Evolutionary conservation across 1,140 invertebrate genomes (phyloP), one percentile per base, ranked within the genome.

Genomic region (Heliconius melpomene): DNA sequence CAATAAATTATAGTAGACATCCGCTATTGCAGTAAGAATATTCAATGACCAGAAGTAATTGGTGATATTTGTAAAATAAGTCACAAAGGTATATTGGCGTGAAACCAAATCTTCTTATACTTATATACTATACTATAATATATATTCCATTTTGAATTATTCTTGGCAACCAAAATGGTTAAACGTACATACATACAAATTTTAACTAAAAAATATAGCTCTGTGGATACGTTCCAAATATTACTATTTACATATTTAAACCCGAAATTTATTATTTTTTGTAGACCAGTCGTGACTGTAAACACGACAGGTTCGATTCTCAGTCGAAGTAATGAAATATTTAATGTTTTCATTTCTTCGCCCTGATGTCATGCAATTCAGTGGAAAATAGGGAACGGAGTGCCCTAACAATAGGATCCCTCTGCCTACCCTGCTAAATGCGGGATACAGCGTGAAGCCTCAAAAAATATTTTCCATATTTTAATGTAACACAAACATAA

Each of bases 141-240:
- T 66, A 29, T 66, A 29, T 26, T n/a, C 26, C 60, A 66, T 66
- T 66, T 72, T 66, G 60, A 80, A 81, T 81, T 78, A 85, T 57
- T 80, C 78, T 83, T 80, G 79, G 79, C 79, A 80, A 78, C n/a
- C 70, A 75, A 52, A 54, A 80, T 80, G 72, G 72, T 77, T 81
- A 81, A 77, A 79, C 57, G 75, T 72, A 79, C 79, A n/a, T 75
- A 80, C 46, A 60, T 66, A 29, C 11, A 66, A 18, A 23, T 29
- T 29, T 23, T 9, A 60, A 3, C n/a, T 16, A 46, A 46, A 66
- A 66, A 66, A 66, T 16, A 1, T 5, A 29, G 3, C 70, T 80
- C 46, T 32, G 46, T 79, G 74, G 79, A 80, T 70, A 72, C 54
- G 74, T 76, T 72, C 74, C 79, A 80, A 76, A 72, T 77, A 81